Conservation (phyloP, 1,140 invertebrate genomes). For the Latrodectus geometricus region DNA sequence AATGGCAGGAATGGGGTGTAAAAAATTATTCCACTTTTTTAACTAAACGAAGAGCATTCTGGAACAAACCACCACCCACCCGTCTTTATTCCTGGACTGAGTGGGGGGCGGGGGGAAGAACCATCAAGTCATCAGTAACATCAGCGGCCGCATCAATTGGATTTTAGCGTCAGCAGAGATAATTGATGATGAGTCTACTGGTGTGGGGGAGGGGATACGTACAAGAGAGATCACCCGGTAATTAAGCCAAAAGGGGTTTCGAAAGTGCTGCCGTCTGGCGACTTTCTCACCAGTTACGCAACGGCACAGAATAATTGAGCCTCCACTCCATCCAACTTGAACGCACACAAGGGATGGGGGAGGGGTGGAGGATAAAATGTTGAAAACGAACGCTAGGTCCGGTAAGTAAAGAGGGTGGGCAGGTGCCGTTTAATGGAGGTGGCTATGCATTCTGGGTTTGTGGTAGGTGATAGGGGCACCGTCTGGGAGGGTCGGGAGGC, state of each 20-base stretch:
- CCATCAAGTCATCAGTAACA: conserved; percentile 49
- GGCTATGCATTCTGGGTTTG: neutral
- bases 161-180: conserved; percentile 48
- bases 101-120: neutral
- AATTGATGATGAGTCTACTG: conserved; percentile 46
- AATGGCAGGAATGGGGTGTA: neutral
- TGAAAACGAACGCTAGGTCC: neutral
- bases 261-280: conserved; percentile 38
- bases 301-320: conserved; percentile 50
- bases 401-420: neutral
- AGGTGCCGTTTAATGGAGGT: conserved; percentile 21
- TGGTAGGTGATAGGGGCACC: neutral
- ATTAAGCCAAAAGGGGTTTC: conserved; percentile 56
- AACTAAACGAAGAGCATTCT: conserved; percentile 6
- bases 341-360: conserved; percentile 8
- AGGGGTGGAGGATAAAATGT: neutral
- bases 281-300: conserved; percentile 55
- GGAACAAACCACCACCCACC: neutral
- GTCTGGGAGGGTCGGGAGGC: no score
- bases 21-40: conserved; percentile 7
- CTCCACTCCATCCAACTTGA: neutral
- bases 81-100: neutral
- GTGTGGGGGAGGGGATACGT: neutral
- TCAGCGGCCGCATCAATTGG: conserved; percentile 46
- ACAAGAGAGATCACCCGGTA: conserved; percentile 45